Base-by-base conservation (phyloP, 2,113 vertebrate species). In the Cyprinodon variegatus region DNA sequence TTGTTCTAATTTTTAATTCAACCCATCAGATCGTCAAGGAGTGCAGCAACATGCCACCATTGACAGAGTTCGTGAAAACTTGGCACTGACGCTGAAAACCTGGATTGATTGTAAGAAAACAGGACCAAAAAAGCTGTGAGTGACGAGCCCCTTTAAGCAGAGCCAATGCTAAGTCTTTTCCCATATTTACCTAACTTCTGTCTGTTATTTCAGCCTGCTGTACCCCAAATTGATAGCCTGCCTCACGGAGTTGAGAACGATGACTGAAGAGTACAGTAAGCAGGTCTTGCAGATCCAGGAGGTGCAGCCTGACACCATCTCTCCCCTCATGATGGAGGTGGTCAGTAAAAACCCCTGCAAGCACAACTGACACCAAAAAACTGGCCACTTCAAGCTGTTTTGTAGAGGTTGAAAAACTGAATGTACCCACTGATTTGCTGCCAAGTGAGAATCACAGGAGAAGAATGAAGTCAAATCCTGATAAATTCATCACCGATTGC, bases 191-290 rank as follows among this genome's bases (percentile, higher is more conserved):
- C 43, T 22, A 61, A n/a, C 22, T 59, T 40, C 40, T 48, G 65
- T 57, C 57, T 72, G 43, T 67, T 22, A 6, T 7, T 39, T 12
- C 90, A 96, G 95, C 81, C 84, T 96, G 83, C 87, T 96, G 59
- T 96, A 90, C 76, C 93, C 95, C 41, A 96, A 94, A 91, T 93
- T 96, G 76, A 91, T 96, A 85, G 91, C 91, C 14, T 92, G 93
- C 36, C 90, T 96, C 66, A 95, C 95, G 0, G 95, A 96, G 89
- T 86, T 96, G 74, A 94, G 95, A 59, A 89, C 88, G 1, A 86
- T 96, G 93, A 94, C 87, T 0, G 94, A 94, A 43, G 93, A 95
- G 79, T 91, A 96, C 78, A 93, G 78, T 68, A 90, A 90, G 77
- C 88, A 90, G 71, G 68, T 88, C 20, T 70, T 90, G 40, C 80